phyloP scores from a whole-genome alignment of 2,888 invertebrate genomes.

The Exocentrus adspersus region DNA sequence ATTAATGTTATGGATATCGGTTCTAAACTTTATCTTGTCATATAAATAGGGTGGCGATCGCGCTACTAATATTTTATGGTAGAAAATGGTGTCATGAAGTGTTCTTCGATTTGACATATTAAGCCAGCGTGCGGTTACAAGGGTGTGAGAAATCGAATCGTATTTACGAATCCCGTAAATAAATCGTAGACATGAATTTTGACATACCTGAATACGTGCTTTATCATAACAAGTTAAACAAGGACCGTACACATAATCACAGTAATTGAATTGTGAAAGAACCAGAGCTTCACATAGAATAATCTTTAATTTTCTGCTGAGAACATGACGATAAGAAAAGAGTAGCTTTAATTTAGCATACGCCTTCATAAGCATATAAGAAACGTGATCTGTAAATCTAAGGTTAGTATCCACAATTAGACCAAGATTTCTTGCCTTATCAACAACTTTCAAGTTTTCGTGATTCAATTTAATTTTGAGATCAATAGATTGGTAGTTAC shows the following conservation, averaged over 20 bases:
- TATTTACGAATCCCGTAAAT: background rate
- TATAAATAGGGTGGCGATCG: too few species aligned
- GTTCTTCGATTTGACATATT: too few species aligned
- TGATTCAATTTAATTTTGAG: background rate
- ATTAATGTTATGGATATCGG: too few species aligned
- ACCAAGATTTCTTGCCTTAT: background rate
- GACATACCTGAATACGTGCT: background rate
- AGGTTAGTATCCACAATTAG: conserved; percentile 5
- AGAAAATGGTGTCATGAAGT: too few species aligned
- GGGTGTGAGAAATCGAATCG: background rate
- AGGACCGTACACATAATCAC: conserved; percentile 1
- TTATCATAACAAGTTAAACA: background rate
- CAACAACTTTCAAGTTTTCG: background rate
- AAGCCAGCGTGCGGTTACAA: background rate
- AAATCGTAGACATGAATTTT: background rate
- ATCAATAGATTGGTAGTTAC: background rate
- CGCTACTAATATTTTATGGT: too few species aligned
- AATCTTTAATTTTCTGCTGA: conserved; percentile 5
- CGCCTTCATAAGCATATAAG: conserved; percentile 1
- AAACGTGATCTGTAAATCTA: conserved; percentile 15
- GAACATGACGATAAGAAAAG: background rate
- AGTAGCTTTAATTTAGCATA: conserved; percentile 2
- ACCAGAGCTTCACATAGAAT: conserved; percentile 2
- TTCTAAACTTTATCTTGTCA: too few species aligned
- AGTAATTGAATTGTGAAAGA: background rate